Evolutionary conservation across 2,888 invertebrate genomes (phyloP), one percentile per base, ranked within the genome.

Genomic region (Himalopsyche kuldschensis): DNA sequence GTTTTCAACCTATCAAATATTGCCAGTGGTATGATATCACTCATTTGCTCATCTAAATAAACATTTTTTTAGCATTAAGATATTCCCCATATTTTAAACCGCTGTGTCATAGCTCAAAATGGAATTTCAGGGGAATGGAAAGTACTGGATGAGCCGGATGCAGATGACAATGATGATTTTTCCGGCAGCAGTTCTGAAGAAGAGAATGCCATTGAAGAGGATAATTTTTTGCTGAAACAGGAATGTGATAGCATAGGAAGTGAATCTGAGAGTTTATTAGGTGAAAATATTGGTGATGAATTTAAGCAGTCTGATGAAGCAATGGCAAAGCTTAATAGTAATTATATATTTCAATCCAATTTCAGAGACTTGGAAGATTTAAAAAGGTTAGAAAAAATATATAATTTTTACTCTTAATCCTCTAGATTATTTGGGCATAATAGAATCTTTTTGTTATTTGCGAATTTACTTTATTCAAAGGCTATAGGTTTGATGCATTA

Each of bases 291-390:
- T 8, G 76, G 85, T 69, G 63, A 75, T 75, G 35, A 79, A 81
- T 81, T 79, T 8, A 83, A 85, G 24, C 17, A 35, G 63, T 78
- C 80, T 0, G 82, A 83, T 55, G 85, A 85, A 11, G 31, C 75
- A 8, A 47, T 80, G 47, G 24, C 78, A 20, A 47, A 63, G 17
- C 76, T 48, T 24, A 81, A 83, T 32, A 83, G 27, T 41, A 84
- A 80, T 80, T 86, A 82, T 78, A 47, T 83, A 31, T 85, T 84
- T 81, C 78, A 87, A 80, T 82, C 86, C n/a, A 83, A 81, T 20
- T 46, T 91, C 89, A 91, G 92, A 90, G 92, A 92, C 87, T 86
- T 90, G 87, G 92, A 92, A 89, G 93, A 93, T 90, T 90, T 92
- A 88, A 91, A 92, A 90, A 91, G 90, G 92, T 91, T 88, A 69